Base-by-base conservation (phyloP, 2,113 vertebrate species). In the Amblyopsis rosae region DNA sequence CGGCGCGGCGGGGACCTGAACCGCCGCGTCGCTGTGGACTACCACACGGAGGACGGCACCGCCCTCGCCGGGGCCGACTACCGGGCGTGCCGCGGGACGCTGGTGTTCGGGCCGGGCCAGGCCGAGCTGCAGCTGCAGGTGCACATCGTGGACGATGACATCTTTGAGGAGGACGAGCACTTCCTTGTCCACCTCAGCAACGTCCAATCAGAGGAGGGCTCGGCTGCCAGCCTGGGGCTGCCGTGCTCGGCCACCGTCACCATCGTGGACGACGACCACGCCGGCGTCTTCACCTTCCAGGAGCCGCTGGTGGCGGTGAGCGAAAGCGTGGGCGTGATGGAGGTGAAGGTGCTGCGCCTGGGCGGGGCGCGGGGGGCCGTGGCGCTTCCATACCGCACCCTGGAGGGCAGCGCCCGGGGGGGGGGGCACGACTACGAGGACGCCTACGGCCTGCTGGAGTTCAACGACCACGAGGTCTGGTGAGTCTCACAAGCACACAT, bases 381-480 rank as follows among this genome's bases (percentile, higher is more conserved):
- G 75, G 90, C 94, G 1, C 89, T 99, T 58, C 98, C 98, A 1
- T 99, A 96, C 82, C 96, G 95, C 86, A 99, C 97, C 63, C 72
- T 90, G 0, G 94, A 95, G 86, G 98, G 98, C 45, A 94, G 95
- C 0, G 98, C 96, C 9, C 95, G 94, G 91, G 98, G 98, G 1
- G 96, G 96, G n/a, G 97, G 98, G 2, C 95, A 96, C 75, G 96
- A 99, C 88, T 99, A 97, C 12, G 96, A 99, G 77, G 98, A 99
- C 81, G 96, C 95, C 0, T 93, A 94, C 0, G 98, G 98, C 61
- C 92, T 96, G 76, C 92, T 99, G 65, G 95, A 98, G 83, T 99
- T 99, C 88, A 94, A 98, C 85, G 96, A 99, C 0, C 95, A 98
- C 9, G 95, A 99, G 82, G 96, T 98, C 83, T 89, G 35, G 35